These are phyloP conservation scores for Petrophora chlorosata DNA, from an alignment of 2,888 invertebrate genomes.

Conservation along the genomic window DNA sequence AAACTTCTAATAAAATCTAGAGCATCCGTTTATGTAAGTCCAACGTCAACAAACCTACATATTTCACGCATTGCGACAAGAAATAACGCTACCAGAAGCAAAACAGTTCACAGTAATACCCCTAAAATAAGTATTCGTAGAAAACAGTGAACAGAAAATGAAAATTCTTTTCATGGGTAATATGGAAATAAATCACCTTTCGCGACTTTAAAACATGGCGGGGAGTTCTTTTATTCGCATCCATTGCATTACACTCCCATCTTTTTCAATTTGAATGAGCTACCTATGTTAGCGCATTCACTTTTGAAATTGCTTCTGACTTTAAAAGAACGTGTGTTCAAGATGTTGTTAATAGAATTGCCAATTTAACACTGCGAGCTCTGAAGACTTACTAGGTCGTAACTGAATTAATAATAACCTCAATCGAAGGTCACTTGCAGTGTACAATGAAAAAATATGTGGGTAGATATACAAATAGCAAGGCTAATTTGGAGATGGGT, in stretches of 20 bases:
- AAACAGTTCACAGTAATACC: conserved; percentile 26
- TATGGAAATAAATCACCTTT: conserved; percentile 41
- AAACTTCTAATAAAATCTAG: no score
- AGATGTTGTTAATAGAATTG: no score
- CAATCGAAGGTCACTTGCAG: no score
- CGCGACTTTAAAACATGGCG: conserved; percentile 37
- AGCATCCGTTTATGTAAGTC: no score
- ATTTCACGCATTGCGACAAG: conserved; percentile 9
- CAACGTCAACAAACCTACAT: conserved; percentile 5
- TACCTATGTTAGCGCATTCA: background rate
- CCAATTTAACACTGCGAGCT: no score
- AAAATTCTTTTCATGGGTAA: conserved; percentile 29
- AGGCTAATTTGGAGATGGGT: no score
- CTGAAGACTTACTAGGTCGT: no score
- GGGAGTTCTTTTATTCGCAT: conserved; percentile 37
- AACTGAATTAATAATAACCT: no score
- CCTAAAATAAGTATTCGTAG: conserved; percentile 28
- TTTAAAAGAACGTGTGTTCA: no score
- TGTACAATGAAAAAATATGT: no score
- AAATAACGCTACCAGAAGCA: conserved; percentile 20
- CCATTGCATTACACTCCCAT: conserved; percentile 16
- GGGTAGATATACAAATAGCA: no score
- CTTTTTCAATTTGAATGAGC: conserved; percentile 6
- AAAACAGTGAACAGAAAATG: conserved; percentile 31
- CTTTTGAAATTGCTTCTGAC: background rate